Evolutionary conservation across 2,113 vertebrate species (phyloP).

Genomic region (Emberiza fucata): DNA sequence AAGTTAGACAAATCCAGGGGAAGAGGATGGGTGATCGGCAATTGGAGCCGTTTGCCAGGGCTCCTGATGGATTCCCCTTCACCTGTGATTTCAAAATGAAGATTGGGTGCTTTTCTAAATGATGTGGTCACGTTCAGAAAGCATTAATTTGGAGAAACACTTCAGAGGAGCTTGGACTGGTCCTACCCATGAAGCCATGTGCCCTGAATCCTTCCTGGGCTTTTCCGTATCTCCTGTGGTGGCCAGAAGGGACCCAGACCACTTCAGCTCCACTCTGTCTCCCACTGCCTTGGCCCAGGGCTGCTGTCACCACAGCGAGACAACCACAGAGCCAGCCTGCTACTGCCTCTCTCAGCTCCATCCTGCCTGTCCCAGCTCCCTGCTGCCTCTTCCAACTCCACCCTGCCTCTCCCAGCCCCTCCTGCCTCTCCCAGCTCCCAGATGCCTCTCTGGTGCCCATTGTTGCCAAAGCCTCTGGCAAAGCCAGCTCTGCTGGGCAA

Average conservation of each 20-base stretch:
- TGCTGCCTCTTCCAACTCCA: neutral
- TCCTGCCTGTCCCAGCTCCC: neutral
- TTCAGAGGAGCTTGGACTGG: neutral
- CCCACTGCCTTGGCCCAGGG: neutral
- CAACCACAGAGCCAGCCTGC: fast-evolving
- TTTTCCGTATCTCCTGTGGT: neutral
- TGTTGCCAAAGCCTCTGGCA: neutral
- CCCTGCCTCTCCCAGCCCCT: no score
- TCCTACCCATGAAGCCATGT: fast-evolving
- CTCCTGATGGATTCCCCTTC: neutral
- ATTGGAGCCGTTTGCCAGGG: neutral
- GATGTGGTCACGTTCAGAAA: neutral
- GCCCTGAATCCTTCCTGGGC: neutral
- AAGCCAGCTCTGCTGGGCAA: neutral
- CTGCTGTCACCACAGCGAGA: neutral
- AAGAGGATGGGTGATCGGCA: neutral
- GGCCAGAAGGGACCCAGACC: neutral
- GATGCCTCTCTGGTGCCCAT: fast-evolving
- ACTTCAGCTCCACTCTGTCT: neutral
- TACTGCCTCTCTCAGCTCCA: neutral
- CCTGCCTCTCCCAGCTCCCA: neutral
- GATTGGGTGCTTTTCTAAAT: neutral
- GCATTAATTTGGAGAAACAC: neutral
- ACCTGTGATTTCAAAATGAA: neutral
- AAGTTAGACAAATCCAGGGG: constrained; percentile 27